Base-by-base conservation (phyloP, 2,797 vertebrate genomes). In the Loris lydekkerianus region DNA sequence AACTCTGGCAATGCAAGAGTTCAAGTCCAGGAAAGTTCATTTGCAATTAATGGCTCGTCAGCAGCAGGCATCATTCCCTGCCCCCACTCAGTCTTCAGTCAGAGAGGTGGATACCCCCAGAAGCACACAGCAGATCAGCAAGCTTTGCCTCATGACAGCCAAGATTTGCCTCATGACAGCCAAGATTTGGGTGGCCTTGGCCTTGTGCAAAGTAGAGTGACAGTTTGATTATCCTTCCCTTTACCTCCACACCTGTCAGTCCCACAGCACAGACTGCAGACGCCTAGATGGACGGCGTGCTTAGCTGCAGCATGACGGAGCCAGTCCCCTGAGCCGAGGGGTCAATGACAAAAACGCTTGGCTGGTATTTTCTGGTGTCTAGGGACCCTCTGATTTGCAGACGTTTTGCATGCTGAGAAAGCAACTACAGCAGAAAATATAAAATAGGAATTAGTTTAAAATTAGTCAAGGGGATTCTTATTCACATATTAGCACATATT, bases 1-100 rank as follows among this genome's bases (percentile, higher is more conserved):
- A 96, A 95, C 97, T 86, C 43, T 95, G 82, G 76, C 81, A 91
- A 92, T 93, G 93, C 83, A 76, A 93, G 91, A 76, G 31, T 77
- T 61, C 80, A 5, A 0, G 83, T 92, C 81, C 63, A 69, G 58
- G 25, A 89, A 89, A 73, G 63, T 89, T 92, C 69, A n/a, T 27
- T 31, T 43, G 8, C 69, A 5, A 92, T 27, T 0, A 3, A 81
- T 20, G 75, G 89, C 34, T 18, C 3, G 86, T 60, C 23, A 60
- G 69, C 5, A 65, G 93, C 76, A 77, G 0, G n/a, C 31, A 9
- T 61, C 0, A 77, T 75, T 88, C 13, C 29, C n/a, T 10, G 21
- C 11, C 31, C 46, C 65, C n/a, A 76, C 2, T 21, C 7, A 37
- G 63, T 60, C 10, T 89, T 46, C 27, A 27, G 0, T 0, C 2